Percentiles rank a stretch among this genome's conserved stretches.
These are phyloP conservation scores for Lates calcarifer DNA, from an alignment of 2,113 vertebrate genomes.

Conservation along the genomic window DNA sequence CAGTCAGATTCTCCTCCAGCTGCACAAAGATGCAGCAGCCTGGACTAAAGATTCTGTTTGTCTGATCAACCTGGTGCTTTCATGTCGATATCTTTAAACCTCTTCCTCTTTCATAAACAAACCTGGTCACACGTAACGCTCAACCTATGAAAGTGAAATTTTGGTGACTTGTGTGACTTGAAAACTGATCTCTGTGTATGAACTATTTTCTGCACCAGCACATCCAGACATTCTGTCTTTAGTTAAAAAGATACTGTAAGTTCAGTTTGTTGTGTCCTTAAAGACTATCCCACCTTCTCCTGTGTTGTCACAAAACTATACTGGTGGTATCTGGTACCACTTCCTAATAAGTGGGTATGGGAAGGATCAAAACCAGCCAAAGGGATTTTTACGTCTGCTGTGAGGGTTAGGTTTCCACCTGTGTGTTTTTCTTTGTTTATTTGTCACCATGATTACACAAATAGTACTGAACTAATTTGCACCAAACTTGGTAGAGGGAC, in stretches of 20 bases:
- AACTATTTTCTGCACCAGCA: neutral
- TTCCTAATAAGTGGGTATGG: neutral
- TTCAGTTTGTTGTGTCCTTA: neutral
- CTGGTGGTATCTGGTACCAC: neutral
- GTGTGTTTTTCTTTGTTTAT: no score
- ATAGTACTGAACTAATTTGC: no score
- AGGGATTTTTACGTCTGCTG: neutral
- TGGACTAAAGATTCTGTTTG: neutral
- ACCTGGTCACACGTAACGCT: neutral
- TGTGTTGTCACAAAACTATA: neutral
- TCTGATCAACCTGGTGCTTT: constrained; percentile 14
- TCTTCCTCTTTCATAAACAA: constrained; percentile 72
- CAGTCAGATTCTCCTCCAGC: neutral
- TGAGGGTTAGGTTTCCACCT: no score
- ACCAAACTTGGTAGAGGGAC: no score
- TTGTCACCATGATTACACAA: no score
- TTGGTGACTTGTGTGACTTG: rapidly evolving
- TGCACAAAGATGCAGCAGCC: neutral
- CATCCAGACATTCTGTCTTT: neutral
- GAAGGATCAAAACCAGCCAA: neutral
- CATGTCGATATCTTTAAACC: neutral
- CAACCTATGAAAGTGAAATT: constrained; percentile 35
- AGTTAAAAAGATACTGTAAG: neutral
- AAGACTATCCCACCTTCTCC: neutral
- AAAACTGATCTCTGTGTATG: neutral